Percentiles rank a stretch among this genome's conserved stretches.
Evolutionary conservation across 2,888 invertebrate genomes (phyloP).

Genomic region (Tipula confusa): DNA sequence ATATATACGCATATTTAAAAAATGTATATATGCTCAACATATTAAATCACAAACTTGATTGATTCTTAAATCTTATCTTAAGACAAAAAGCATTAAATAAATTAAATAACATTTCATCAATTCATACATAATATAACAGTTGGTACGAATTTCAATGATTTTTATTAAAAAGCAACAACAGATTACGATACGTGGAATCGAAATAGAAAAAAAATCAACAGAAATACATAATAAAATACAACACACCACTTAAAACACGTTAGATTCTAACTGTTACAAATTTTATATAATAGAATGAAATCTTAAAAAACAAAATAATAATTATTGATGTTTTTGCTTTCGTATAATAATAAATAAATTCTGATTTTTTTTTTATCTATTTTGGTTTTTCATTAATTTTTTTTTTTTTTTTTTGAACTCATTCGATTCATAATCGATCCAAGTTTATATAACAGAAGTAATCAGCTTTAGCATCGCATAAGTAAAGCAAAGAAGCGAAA

Average conservation of each 20-base stretch:
- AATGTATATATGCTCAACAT: too few relatives aligned
- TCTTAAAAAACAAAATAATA: neutral
- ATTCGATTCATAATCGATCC: neutral
- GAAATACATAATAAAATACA: neutral
- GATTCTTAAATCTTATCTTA: neutral
- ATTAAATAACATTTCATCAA: neutral
- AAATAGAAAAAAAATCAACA: neutral
- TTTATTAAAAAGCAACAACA: neutral
- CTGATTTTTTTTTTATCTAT: neutral
- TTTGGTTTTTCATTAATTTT: neutral
- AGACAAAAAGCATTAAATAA: neutral
- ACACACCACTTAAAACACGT: slow-evolving; percentile 20
- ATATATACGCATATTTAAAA: too few relatives aligned
- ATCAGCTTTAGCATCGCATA: neutral
- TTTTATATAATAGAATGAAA: slow-evolving; percentile 3
- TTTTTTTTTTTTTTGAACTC: neutral
- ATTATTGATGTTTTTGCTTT: slow-evolving; percentile 12
- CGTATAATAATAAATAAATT: neutral
- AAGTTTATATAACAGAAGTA: neutral
- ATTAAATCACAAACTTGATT: too few relatives aligned
- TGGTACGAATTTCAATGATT: neutral
- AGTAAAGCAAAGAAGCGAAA: neutral
- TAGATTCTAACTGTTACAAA: slow-evolving; percentile 25
- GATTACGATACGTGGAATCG: neutral
- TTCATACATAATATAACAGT: neutral